phyloP scores from a whole-genome alignment of 2,113 vertebrate genomes.

The Tricholaema leucomelas region DNA sequence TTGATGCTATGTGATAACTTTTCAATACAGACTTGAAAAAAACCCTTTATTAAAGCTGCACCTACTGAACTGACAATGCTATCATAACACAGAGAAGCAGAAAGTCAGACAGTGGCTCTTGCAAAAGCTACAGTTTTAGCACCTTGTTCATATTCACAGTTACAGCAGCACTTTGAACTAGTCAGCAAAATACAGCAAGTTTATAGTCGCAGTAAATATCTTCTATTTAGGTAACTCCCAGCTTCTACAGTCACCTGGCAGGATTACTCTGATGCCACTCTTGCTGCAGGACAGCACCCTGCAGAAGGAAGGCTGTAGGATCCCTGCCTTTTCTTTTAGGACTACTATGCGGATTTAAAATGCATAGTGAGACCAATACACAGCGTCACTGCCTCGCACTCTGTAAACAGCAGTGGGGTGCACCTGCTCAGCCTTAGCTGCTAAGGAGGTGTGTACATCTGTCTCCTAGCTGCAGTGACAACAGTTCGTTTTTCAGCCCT shows the following conservation, averaged over 20 bases:
- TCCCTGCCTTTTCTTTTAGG: neutral
- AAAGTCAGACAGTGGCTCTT: neutral
- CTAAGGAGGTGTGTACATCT: neutral
- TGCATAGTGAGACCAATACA: rapidly evolving
- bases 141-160: neutral
- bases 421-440: neutral
- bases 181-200: neutral
- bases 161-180: neutral
- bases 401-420: neutral
- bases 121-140: neutral
- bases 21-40: neutral
- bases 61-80: neutral
- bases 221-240: neutral
- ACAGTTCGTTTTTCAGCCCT: neutral
- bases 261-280: neutral
- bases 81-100: neutral
- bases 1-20: neutral
- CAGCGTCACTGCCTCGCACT: rapidly evolving
- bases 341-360: neutral
- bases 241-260: neutral
- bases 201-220: neutral
- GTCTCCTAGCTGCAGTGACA: neutral
- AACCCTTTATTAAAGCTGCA: neutral
- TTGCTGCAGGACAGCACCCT: neutral
- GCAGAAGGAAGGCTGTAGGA: neutral